Conservation (phyloP, 2,797 vertebrate species). For the Catostomus latipinnis region DNA sequence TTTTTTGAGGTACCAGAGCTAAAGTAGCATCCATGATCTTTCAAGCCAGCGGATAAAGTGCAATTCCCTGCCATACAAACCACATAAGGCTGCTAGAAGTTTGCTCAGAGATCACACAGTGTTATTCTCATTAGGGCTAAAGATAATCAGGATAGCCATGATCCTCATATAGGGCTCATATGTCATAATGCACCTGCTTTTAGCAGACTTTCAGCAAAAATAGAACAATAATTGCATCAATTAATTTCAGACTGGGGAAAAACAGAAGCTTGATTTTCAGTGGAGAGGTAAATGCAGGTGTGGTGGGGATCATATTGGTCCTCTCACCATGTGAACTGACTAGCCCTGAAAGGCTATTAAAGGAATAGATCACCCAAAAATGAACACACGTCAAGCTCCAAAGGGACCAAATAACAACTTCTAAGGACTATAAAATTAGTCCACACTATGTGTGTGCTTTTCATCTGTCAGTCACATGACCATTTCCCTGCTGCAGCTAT, state of each 20-base stretch:
- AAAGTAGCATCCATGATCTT: slow-evolving; percentile 1
- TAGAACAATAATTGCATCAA: slow-evolving; percentile 61
- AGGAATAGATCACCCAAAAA: slow-evolving; percentile 27
- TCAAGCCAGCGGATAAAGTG: slow-evolving; percentile 19
- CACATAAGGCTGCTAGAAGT: background rate
- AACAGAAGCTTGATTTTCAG: slow-evolving; percentile 46
- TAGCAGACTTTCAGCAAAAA: slow-evolving; percentile 54
- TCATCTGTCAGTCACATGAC: too few relatives aligned
- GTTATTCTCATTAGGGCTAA: slow-evolving; percentile 51
- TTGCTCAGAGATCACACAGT: slow-evolving; percentile 43
- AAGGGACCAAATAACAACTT: too few relatives aligned
- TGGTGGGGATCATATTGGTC: slow-evolving; percentile 18
- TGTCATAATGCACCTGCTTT: slow-evolving; percentile 29
- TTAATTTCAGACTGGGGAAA: slow-evolving; percentile 53
- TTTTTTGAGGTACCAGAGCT: background rate
- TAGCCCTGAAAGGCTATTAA: background rate
- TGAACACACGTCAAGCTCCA: too few relatives aligned
- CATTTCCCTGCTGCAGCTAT: too few relatives aligned
- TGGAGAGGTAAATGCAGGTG: slow-evolving; percentile 6
- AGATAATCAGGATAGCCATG: slow-evolving; percentile 33
- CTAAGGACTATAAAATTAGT: too few relatives aligned
- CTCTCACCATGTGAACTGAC: background rate
- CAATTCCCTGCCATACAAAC: slow-evolving; percentile 35
- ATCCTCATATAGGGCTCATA: slow-evolving; percentile 17
- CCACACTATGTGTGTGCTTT: too few relatives aligned